Base-by-base conservation (phyloP, 2,797 vertebrate species). In the Alexandromys oeconomus region DNA sequence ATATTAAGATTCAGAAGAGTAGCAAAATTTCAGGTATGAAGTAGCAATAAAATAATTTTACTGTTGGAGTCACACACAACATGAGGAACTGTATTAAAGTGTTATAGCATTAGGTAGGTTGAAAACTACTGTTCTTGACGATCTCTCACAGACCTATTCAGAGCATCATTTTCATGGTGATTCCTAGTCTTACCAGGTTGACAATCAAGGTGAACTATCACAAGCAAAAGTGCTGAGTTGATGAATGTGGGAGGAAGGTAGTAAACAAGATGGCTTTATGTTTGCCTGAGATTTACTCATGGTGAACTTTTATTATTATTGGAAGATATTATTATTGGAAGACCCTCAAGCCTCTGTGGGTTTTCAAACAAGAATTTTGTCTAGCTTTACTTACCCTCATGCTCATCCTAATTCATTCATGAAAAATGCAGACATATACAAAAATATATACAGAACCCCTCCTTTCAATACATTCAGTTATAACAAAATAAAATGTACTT, bases 401-500 rank as follows among this genome's bases (percentile, higher is more conserved):
- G 51, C 31, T 67, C 14, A 93, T 12, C 31, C 34, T 69, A 82
- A 92, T 76, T 76, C 25, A 88, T 31, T 3, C 10, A 19, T 76
- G 48, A 85, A 74, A 6, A 74, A 65, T 65, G 5, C 25, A 92
- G 91, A 92, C 14, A 46, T 79, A 78, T 93, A 67, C 13, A 86
- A 82, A 93, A 89, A 57, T 76, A 73, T 74, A 87, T 73, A 37
- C 65, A 84, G 71, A 43, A 92, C n/a, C 7, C 21, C 71, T 86
- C n/a, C 29, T 90, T 93, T 84, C 69, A 81, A 46, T 4, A 73
- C 69, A 92, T 94, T 57, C n/a, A 40, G 12, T 78, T 94, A 87
- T n/a, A 59, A 57, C 88, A 80, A 91, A 87, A 86, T 89, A 92
- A 91, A 96, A 40, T 87, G 7, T 73, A 67, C 84, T 94, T 89